Evolutionary conservation across 2,797 vertebrate genomes (phyloP), one percentile per base, ranked within the genome.

Genomic region (Notoglanidium macrostoma): DNA sequence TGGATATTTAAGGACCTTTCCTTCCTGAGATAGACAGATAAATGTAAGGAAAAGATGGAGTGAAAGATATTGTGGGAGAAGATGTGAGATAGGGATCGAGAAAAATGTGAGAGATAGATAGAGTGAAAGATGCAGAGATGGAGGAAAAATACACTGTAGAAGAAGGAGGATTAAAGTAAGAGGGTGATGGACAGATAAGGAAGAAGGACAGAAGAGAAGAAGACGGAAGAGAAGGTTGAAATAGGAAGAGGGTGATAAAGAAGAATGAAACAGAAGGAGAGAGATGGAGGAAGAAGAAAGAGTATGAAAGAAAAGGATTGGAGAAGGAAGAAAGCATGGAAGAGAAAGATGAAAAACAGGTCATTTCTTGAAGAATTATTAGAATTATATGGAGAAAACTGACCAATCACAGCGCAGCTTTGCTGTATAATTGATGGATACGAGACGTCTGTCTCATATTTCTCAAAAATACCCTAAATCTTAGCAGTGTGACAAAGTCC

Each of bases 191-290:
- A 49, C 70, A 73, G 40, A 46, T 73, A 23, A 44, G 40, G 19
- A 72, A 74, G 44, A 49, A n/a, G n/a, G 21, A 70, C 6, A 72
- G 40, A 72, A 44, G 40, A 73, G 23, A n/a, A n/a, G n/a, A n/a
- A n/a, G n/a, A n/a, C n/a, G n/a, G 72, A 73, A 73, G 72, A 73
- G 70, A 73, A 73, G 26, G 40, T 73, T 49, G 44, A 57, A 79
- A 61, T 54, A 49, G 67, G 63, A 32, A 21, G 54, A 72, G 11
- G 23, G 72, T 7, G 44, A n/a, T 74, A 44, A 23, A 26, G 44
- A 26, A 74, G 72, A 14, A 12, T 26, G 23, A 74, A 49, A n/a
- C 1, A 49, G 23, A 49, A 4, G 11, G 44, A 74, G 35, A 49
- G 10, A 12, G 14, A 49, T 6, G 11, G 4, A 49, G 44, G 12